phyloP scores from a whole-genome alignment of 2,797 vertebrate species.

The Morelia viridis region DNA sequence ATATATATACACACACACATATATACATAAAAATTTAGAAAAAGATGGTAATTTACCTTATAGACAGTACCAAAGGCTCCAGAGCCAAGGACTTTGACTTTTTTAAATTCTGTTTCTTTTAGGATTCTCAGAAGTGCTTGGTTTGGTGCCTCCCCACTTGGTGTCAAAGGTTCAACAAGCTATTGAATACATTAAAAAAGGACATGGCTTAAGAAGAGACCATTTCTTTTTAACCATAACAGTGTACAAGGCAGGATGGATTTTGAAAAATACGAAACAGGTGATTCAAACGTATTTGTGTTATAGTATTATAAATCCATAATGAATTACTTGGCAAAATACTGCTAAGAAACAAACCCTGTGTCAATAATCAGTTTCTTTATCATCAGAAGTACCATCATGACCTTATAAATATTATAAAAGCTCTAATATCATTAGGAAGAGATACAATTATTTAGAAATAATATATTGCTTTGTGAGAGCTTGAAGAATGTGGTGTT shows the following conservation, averaged over 20 bases:
- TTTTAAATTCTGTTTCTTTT: constrained; percentile 97
- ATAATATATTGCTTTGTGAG: not conserved
- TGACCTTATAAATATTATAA: not conserved
- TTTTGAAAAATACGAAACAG: constrained; percentile 31
- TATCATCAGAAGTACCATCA: not conserved
- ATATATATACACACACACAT: not conserved
- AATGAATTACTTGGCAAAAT: not conserved
- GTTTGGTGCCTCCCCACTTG: constrained; percentile 95
- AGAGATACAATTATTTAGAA: not conserved
- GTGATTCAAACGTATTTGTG: constrained; percentile 9
- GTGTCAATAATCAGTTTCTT: not conserved
- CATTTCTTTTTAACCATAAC: not conserved
- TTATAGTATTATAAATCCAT: not conserved
- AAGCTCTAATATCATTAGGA: not conserved
- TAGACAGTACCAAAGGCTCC: constrained; percentile 98
- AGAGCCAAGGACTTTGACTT: constrained; percentile 94
- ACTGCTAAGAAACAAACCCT: not conserved
- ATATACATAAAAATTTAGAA: not conserved
- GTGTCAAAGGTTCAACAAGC: constrained; percentile 95
- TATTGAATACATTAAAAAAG: constrained; percentile 57
- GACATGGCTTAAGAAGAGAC: not conserved
- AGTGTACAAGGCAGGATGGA: not conserved
- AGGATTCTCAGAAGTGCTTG: constrained; percentile 94
- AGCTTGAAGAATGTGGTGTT: not conserved
- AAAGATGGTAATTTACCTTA: constrained; percentile 79